phyloP scores from a whole-genome alignment of 1,140 invertebrate genomes.

The Ceratosolen solmsi region DNA sequence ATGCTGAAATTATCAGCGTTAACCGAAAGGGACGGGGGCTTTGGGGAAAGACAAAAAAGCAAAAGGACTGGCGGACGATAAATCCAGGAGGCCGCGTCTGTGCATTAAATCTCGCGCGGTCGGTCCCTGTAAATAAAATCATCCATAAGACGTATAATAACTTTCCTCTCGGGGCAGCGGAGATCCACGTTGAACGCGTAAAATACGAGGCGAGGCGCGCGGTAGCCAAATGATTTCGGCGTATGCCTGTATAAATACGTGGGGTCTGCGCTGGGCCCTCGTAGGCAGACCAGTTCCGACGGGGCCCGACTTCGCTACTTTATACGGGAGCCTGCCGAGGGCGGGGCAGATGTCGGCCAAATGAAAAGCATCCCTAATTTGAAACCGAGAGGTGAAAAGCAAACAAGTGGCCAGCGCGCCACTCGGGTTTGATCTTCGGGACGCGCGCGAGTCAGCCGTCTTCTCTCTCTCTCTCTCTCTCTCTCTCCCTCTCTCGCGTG shows the following conservation, averaged over 20 bases:
- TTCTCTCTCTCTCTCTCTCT: background rate
- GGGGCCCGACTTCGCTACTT: slow-evolving; percentile 44
- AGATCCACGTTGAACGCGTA: slow-evolving; percentile 31
- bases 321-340: slow-evolving; percentile 56
- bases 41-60: no score
- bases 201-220: slow-evolving; percentile 40
- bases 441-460: slow-evolving; percentile 5
- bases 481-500: background rate
- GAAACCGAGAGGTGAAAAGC: slow-evolving; percentile 57
- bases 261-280: background rate
- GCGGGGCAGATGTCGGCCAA: slow-evolving; percentile 57
- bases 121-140: slow-evolving; percentile 27
- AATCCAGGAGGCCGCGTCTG: background rate
- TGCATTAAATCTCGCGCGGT: slow-evolving; percentile 24
- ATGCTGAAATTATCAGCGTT: slow-evolving; percentile 8
- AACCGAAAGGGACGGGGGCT: background rate
- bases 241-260: slow-evolving; percentile 27
- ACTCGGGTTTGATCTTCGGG: slow-evolving; percentile 19
- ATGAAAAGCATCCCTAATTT: slow-evolving; percentile 62
- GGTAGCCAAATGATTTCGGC: slow-evolving; percentile 31
- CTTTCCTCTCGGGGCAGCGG: background rate
- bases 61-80: background rate
- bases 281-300: slow-evolving; percentile 35
- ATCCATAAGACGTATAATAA: slow-evolving; percentile 26
- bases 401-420: slow-evolving; percentile 53